phyloP scores from a whole-genome alignment of 2,888 invertebrate genomes.

The Drosophila putrida region DNA sequence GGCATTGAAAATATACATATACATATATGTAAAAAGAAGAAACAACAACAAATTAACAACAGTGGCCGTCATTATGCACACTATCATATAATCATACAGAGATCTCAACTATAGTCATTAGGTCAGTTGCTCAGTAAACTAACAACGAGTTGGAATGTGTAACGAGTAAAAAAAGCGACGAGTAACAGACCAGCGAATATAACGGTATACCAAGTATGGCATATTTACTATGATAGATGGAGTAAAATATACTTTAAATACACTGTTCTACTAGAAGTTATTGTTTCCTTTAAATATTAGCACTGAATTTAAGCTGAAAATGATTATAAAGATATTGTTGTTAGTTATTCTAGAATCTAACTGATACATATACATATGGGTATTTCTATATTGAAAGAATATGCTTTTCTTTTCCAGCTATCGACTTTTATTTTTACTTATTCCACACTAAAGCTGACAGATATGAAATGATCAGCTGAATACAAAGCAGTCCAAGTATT shows the following conservation, averaged over 20 bases:
- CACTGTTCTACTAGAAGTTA: too few relatives aligned
- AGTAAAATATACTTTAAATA: neutral
- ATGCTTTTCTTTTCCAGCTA: neutral
- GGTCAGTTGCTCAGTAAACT: conserved; percentile 7
- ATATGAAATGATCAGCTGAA: conserved; percentile 11
- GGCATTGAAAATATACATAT: conserved; percentile 4
- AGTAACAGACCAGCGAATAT: neutral
- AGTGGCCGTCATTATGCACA: conserved; percentile 62
- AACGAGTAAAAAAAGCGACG: neutral
- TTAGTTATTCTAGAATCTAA: too few relatives aligned
- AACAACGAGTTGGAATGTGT: neutral
- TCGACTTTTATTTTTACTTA: neutral
- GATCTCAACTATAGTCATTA: conserved; percentile 45
- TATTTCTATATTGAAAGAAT: neutral
- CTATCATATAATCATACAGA: conserved; percentile 53
- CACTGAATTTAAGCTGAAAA: too few relatives aligned
- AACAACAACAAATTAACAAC: conserved; percentile 19
- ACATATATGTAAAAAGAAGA: neutral
- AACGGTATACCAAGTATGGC: neutral
- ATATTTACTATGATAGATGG: neutral
- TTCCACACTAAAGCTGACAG: neutral
- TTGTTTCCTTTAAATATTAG: too few relatives aligned
- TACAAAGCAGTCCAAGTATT: neutral
- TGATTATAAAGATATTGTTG: too few relatives aligned
- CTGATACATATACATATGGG: too few relatives aligned